Percentiles rank a stretch among this genome's conserved stretches.
Conservation (phyloP, 2,888 invertebrate genomes). For the Thera obeliscata region DNA sequence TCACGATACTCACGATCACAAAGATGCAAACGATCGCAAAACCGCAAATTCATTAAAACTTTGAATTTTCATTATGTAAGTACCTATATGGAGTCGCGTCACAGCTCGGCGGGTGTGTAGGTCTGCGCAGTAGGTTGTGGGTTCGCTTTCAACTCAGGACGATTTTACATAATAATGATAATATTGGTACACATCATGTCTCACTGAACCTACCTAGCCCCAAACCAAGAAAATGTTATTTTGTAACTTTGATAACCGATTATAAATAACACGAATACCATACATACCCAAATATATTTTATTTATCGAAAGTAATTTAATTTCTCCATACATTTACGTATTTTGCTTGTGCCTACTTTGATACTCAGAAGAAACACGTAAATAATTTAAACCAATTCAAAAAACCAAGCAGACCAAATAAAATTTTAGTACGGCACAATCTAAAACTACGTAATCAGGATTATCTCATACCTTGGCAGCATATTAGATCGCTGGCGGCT, state of each 20-base stretch:
- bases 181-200: not conserved
- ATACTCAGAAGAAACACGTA: conserved; percentile 4
- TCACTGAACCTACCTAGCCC: too few species aligned
- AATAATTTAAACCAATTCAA: conserved; percentile 35
- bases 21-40: not conserved
- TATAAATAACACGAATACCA: too few species aligned
- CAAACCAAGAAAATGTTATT: not conserved
- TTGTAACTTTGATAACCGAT: not conserved
- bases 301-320: too few species aligned
- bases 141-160: not conserved
- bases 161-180: not conserved
- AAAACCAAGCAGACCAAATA: conserved; percentile 33
- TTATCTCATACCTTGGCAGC: conserved; percentile 81
- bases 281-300: too few species aligned
- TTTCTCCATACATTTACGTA: not conserved
- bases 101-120: not conserved
- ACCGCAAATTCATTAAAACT: not conserved
- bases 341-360: not conserved
- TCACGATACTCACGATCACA: not conserved
- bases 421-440: conserved; percentile 41
- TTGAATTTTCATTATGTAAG: not conserved
- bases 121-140: not conserved
- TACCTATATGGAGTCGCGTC: not conserved
- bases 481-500: conserved; percentile 83
- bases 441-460: conserved; percentile 39